Evolutionary conservation across 2,888 invertebrate genomes (phyloP).

Genomic region (Watsonalla cultraria): DNA sequence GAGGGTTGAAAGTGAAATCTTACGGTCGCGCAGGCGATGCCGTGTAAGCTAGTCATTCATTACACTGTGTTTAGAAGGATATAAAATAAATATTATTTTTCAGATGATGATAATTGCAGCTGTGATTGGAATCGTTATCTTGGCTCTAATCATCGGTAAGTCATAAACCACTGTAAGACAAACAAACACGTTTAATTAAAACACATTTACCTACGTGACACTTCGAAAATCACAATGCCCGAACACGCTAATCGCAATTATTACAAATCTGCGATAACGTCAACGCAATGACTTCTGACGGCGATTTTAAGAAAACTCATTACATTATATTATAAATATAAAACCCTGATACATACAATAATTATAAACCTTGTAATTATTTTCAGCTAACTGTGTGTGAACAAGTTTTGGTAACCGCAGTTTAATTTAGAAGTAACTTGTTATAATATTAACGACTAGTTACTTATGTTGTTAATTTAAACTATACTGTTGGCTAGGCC

Average conservation of each 20-base stretch:
- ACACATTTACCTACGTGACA: background rate
- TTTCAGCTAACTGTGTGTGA: slow-evolving; percentile 78
- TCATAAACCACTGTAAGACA: slow-evolving; percentile 7
- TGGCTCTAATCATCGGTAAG: slow-evolving; percentile 95
- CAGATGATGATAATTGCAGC: slow-evolving; percentile 96
- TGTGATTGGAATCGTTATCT: slow-evolving; percentile 88
- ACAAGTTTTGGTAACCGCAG: slow-evolving; percentile 72
- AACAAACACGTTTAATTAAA: background rate
- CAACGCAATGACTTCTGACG: too few species aligned
- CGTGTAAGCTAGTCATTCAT: too few species aligned
- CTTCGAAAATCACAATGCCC: too few species aligned
- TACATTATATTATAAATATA: too few species aligned
- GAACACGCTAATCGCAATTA: too few species aligned
- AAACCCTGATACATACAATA: too few species aligned
- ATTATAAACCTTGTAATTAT: slow-evolving; percentile 22
- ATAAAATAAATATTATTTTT: slow-evolving; percentile 23
- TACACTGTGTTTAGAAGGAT: too few species aligned
- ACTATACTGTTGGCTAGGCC: slow-evolving; percentile 52
- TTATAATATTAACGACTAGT: slow-evolving; percentile 58
- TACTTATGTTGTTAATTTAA: slow-evolving; percentile 55
- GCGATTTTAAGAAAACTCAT: too few species aligned
- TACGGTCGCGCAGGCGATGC: too few species aligned
- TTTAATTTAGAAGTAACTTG: slow-evolving; percentile 68
- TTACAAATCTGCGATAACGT: too few species aligned
- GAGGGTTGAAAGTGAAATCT: too few species aligned